Conservation (phyloP, 2,888 invertebrate genomes). For the Andrena chrysosceles region DNA sequence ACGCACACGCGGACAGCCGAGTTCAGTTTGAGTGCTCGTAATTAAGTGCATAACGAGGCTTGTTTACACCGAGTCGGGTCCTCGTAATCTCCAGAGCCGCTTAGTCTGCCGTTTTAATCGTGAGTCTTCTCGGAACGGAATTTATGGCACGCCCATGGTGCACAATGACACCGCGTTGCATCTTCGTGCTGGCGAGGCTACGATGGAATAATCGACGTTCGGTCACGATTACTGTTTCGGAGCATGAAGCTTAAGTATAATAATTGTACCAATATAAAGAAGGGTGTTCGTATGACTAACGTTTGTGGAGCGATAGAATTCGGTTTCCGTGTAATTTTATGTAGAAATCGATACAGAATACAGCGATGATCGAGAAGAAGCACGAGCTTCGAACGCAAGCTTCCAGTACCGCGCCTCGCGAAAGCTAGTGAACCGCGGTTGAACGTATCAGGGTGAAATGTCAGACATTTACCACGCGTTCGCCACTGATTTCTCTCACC, state of each 20-base stretch:
- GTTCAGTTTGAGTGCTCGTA: constrained; percentile 62
- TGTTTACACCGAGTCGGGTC: constrained; percentile 74
- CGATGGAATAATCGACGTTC: constrained; percentile 33
- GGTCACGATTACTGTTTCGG: constrained; percentile 4
- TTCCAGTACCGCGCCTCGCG: background rate
- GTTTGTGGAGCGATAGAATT: background rate
- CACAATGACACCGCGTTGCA: constrained; percentile 47
- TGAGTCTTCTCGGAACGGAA: constrained; percentile 67
- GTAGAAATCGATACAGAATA: background rate
- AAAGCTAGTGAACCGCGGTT: constrained; percentile 10
- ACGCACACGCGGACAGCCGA: constrained; percentile 30
- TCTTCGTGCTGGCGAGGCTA: background rate
- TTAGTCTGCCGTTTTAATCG: constrained; percentile 77
- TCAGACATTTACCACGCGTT: constrained; percentile 68
- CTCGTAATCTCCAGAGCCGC: constrained; percentile 75
- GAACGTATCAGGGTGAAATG: constrained; percentile 62
- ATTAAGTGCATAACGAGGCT: constrained; percentile 75
- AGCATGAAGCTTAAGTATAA: background rate
- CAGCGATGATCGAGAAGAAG: background rate
- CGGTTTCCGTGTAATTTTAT: background rate
- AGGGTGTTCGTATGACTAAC: background rate
- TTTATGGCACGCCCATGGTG: constrained; percentile 57
- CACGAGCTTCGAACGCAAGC: background rate
- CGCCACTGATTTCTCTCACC: constrained; percentile 66
- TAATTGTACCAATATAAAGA: too few relatives aligned